Base-by-base conservation (phyloP, 2,113 vertebrate species). In the Orcinus orca region DNA sequence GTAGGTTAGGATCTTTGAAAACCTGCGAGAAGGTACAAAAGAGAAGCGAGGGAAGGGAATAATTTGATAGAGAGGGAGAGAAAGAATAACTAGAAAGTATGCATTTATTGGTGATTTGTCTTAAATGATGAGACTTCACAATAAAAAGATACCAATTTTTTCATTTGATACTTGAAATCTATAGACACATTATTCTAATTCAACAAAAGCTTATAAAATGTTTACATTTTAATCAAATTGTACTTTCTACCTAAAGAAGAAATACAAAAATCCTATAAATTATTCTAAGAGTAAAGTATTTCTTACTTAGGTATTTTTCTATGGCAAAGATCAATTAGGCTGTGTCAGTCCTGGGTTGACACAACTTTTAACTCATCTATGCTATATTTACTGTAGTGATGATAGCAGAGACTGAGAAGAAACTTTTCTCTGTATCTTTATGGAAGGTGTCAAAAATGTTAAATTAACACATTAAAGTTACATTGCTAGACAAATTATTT, bases 231-330 rank as follows among this genome's bases (percentile, higher is more conserved):
- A 71, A 77, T 93, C 25, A 82, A 87, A 90, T 79, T 50, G 29
- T 38, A 71, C 36, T 82, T 92, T 74, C 14, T 63, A 77, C 9
- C 60, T 82, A 25, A 71, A 90, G 13, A 62, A 76, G 17, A 93
- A 71, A 80, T 60, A 65, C 9, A 83, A 95, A 95, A 81, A 73
- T 82, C 53, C 47, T 83, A 65, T 36, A 90, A 95, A 87, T 79
- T 86, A 92, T 71, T 81, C n/a, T 47, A 92, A 81, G 44, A 76
- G 89, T 60, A 83, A 93, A 90, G 29, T 74, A 91, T 81, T 96
- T 80, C 38, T 92, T 73, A 62, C 7, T n/a, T 74, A 53, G 60
- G 1, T 80, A 65, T 93, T 97, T 95, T 95, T 92, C 71, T 82
- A 95, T 92, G 47, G 33, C 33, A 95, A 68, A 71, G 55, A 94